phyloP scores from a whole-genome alignment of 2,797 vertebrate species.

The Meriones psammophilus region DNA sequence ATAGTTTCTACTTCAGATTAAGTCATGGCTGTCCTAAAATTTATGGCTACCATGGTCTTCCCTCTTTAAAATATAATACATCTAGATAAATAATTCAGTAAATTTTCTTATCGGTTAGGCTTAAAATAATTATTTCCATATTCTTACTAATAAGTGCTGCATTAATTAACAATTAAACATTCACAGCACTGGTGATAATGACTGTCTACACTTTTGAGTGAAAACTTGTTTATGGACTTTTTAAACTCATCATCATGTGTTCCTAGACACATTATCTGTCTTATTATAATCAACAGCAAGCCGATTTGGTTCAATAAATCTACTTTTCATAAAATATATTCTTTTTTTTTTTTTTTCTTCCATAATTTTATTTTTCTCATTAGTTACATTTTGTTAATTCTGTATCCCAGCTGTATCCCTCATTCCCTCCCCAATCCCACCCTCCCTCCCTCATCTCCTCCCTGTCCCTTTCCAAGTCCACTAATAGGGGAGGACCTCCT shows the following conservation, averaged over 20 bases:
- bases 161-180: conserved; percentile 67
- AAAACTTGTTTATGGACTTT: conserved; percentile 59
- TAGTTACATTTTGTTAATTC: too few species aligned
- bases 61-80: conserved; percentile 70
- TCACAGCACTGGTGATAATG: conserved; percentile 25
- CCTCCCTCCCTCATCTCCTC: too few species aligned
- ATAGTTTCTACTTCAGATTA: conserved; percentile 67
- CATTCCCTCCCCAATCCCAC: too few species aligned
- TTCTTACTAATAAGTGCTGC: conserved; percentile 67
- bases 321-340: conserved; percentile 51
- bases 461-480: too few species aligned
- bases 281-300: conserved; percentile 41
- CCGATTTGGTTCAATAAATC: background rate
- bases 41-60: conserved; percentile 14
- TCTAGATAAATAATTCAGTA: conserved; percentile 73
- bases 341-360: too few species aligned
- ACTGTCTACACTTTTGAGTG: conserved; percentile 61
- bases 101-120: conserved; percentile 69
- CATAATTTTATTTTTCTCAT: too few species aligned
- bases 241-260: conserved; percentile 11
- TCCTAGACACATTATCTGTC: conserved; percentile 20
- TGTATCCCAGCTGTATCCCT: too few species aligned
- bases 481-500: too few species aligned
- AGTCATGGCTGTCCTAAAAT: conserved; percentile 61
- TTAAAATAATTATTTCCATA: conserved; percentile 69